These are phyloP conservation scores for Crocidura indochinensis DNA, from an alignment of 2,797 vertebrate genomes.

Conservation along the genomic window DNA sequence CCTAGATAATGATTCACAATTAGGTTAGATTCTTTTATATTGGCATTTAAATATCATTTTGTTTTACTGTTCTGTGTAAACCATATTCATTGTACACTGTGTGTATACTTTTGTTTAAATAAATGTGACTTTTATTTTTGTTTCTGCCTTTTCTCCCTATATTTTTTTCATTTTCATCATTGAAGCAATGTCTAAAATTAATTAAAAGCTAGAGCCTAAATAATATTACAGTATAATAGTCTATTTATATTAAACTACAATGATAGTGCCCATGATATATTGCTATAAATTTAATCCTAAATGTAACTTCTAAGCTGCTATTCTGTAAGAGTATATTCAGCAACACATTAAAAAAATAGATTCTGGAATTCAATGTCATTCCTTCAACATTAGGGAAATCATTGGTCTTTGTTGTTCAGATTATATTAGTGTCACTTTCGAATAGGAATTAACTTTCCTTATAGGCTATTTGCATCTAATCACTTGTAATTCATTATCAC, in stretches of 20 bases:
- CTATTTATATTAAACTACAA: neutral
- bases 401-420: slow-evolving; percentile 9
- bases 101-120: slow-evolving; percentile 93
- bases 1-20: slow-evolving; percentile 78
- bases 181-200: slow-evolving; percentile 39
- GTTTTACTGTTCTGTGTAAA: slow-evolving; percentile 88
- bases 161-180: slow-evolving; percentile 85
- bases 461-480: neutral
- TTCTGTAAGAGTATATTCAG: neutral
- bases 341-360: neutral
- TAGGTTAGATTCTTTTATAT: slow-evolving; percentile 73
- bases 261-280: slow-evolving; percentile 4
- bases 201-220: slow-evolving; percentile 20
- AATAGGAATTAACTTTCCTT: neutral
- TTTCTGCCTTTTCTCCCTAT: slow-evolving; percentile 86
- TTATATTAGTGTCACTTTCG: slow-evolving; percentile 18
- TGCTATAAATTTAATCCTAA: neutral
- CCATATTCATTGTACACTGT: slow-evolving; percentile 91
- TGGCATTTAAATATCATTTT: slow-evolving; percentile 80
- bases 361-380: slow-evolving; percentile 3
- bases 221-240: slow-evolving; percentile 34
- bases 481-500: slow-evolving; percentile 1
- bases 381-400: neutral
- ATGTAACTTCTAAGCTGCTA: neutral
- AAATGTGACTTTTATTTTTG: slow-evolving; percentile 92